Evolutionary conservation across 2,113 vertebrate species (phyloP).

Genomic region (Cyprinodon brontotheroides): DNA sequence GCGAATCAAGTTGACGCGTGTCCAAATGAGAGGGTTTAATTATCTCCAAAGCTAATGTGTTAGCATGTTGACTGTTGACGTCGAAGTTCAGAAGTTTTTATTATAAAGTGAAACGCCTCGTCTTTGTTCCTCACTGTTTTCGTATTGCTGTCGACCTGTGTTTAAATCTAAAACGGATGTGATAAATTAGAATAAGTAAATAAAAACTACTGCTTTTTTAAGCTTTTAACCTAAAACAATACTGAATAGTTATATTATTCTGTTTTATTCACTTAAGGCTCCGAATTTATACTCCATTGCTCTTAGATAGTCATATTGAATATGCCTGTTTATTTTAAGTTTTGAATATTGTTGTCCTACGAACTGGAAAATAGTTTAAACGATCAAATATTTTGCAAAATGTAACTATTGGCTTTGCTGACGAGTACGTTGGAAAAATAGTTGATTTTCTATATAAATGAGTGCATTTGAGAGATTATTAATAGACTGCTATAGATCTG

Average conservation of each 20-base stretch:
- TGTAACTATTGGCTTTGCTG: too few species aligned
- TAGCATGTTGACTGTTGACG: slow-evolving; percentile 20
- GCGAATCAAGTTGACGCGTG: background rate
- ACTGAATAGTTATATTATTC: background rate
- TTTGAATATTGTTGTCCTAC: background rate
- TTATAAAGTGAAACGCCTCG: too few species aligned
- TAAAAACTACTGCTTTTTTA: background rate
- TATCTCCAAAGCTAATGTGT: slow-evolving; percentile 20
- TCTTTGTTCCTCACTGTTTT: background rate
- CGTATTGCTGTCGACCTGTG: background rate
- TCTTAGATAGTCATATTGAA: background rate
- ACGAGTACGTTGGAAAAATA: too few species aligned
- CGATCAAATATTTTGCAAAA: background rate
- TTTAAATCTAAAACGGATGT: background rate
- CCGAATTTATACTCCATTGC: background rate
- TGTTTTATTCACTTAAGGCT: background rate
- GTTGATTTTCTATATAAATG: too few species aligned
- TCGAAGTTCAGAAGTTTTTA: slow-evolving; percentile 14
- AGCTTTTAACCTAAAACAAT: background rate
- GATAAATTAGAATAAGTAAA: background rate
- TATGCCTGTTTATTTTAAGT: background rate
- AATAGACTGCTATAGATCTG: too few species aligned
- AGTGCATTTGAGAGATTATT: too few species aligned
- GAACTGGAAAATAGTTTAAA: background rate
- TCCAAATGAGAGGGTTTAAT: background rate